phyloP scores from a whole-genome alignment of 2,888 invertebrate species.

The Parnassius mnemosyne region DNA sequence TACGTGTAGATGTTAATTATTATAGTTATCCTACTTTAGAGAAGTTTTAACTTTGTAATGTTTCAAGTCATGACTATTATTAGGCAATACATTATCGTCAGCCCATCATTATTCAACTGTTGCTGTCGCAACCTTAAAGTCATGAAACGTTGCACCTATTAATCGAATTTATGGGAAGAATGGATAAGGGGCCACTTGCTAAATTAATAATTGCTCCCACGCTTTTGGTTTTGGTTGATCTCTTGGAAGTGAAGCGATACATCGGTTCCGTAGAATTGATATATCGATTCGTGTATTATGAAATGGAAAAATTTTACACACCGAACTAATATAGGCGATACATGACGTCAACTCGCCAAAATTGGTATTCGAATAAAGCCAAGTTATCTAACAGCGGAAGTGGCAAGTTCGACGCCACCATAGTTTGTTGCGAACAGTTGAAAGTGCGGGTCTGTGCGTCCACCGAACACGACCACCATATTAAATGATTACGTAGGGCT shows the following conservation, averaged over 20 bases:
- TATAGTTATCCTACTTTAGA: too few relatives aligned
- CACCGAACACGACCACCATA: slow-evolving; percentile 28
- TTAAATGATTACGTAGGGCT: slow-evolving; percentile 20
- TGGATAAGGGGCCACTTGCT: too few relatives aligned
- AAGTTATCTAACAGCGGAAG: slow-evolving; percentile 46
- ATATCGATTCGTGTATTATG: slow-evolving; percentile 9
- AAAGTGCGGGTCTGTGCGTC: slow-evolving; percentile 34
- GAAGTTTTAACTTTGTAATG: too few relatives aligned
- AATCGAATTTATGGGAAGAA: too few relatives aligned
- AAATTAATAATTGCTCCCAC: background rate
- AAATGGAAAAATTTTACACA: slow-evolving; percentile 23
- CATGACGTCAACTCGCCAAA: slow-evolving; percentile 36
- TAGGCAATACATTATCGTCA: too few relatives aligned
- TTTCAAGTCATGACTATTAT: too few relatives aligned
- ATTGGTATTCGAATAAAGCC: slow-evolving; percentile 36
- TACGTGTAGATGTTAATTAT: too few relatives aligned
- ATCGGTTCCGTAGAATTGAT: slow-evolving; percentile 13
- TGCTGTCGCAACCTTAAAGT: too few relatives aligned
- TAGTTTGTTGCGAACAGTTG: slow-evolving; percentile 34
- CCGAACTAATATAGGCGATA: slow-evolving; percentile 30
- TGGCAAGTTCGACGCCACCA: slow-evolving; percentile 33
- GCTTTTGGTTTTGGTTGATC: background rate
- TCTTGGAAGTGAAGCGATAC: background rate
- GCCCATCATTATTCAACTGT: too few relatives aligned
- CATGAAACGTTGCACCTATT: too few relatives aligned